Percentiles rank a stretch among this genome's conserved stretches.
phyloP scores from a whole-genome alignment of 2,113 vertebrate species.

The Cheilinus undulatus region DNA sequence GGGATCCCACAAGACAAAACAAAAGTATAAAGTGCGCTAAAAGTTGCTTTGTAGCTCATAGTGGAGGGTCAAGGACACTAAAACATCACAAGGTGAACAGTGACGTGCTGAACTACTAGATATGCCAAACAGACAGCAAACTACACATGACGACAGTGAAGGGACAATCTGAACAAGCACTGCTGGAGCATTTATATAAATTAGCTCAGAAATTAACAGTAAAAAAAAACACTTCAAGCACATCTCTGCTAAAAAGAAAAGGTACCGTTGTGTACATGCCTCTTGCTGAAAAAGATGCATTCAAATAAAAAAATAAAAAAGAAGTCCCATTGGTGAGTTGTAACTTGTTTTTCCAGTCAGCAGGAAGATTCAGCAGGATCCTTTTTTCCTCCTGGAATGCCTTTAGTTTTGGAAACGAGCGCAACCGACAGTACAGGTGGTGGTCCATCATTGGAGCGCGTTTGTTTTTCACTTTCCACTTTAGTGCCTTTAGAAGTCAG shows the following conservation, averaged over 20 bases:
- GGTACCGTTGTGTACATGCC: background rate
- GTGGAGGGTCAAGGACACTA: background rate
- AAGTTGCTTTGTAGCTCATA: constrained; percentile 3
- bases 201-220: constrained; percentile 6
- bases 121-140: no score
- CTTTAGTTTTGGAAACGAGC: background rate
- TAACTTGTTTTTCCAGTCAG: constrained; percentile 2
- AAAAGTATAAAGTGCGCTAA: constrained; percentile 63
- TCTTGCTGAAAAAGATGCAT: constrained; percentile 3
- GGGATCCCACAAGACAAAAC: constrained; percentile 2
- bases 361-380: background rate
- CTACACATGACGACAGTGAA: no score
- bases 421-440: background rate
- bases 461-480: background rate
- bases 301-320: background rate
- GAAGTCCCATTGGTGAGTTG: background rate
- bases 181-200: constrained; percentile 20
- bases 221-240: constrained; percentile 22
- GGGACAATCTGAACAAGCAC: background rate
- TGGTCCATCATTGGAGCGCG: constrained; percentile 4
- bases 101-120: background rate
- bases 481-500: background rate
- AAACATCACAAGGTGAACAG: background rate
- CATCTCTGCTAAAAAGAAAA: constrained; percentile 20
- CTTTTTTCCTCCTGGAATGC: constrained; percentile 41